Percentiles rank a stretch among this genome's conserved stretches.
Conservation (phyloP, 2,113 vertebrate genomes). For the Rhineura floridana region DNA sequence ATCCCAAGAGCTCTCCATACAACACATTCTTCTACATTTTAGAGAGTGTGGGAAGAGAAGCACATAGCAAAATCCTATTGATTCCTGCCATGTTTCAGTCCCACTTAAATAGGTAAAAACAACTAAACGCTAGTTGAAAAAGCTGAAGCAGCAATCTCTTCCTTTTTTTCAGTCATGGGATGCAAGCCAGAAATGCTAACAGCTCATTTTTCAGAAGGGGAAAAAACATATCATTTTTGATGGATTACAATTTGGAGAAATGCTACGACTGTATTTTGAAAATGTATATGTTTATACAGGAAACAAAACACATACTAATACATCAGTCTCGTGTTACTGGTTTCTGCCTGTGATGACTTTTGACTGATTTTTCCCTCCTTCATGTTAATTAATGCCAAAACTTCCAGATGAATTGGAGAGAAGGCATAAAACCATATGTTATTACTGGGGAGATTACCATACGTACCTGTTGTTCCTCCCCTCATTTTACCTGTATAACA, state of each 20-base stretch:
- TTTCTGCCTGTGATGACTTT: conserved; percentile 55
- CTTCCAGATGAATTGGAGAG: conserved; percentile 58
- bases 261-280: conserved; percentile 53
- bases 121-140: background rate
- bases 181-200: conserved; percentile 47
- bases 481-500: conserved; percentile 44
- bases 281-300: conserved; percentile 41
- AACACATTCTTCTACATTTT: background rate
- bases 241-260: conserved; percentile 54
- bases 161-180: conserved; percentile 7
- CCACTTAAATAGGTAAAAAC: background rate
- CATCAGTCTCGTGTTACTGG: conserved; percentile 42
- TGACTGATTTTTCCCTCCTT: conserved; percentile 47
- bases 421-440: conserved; percentile 68
- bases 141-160: background rate
- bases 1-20: background rate
- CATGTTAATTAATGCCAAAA: conserved; percentile 66
- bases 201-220: conserved; percentile 59
- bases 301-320: conserved; percentile 48
- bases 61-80: background rate
- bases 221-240: conserved; percentile 47
- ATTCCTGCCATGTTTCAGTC: background rate
- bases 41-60: background rate
- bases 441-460: conserved; percentile 58
- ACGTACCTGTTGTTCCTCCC: conserved; percentile 32